Base-by-base conservation (phyloP, 2,888 invertebrate species). In the Argyra leucocephala region DNA sequence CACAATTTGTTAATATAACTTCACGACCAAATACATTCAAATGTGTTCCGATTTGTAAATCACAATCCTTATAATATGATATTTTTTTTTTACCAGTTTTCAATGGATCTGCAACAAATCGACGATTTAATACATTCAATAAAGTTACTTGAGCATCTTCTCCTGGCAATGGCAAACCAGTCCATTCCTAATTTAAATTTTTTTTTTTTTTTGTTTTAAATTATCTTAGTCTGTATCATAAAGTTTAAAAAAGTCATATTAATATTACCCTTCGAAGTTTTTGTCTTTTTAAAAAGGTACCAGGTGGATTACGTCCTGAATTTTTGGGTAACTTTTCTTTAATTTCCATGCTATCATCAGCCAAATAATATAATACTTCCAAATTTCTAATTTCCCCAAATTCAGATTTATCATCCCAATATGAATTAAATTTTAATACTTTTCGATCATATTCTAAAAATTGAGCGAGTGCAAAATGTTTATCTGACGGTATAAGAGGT, bases 321-420 rank as follows among this genome's bases (percentile, higher is more conserved):
- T 88, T 88, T 0, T 84, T 80, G 0, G 84, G 81, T 63, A 86
- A 76, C 59, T 83, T 83, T 79, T 95, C 94, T 71, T 89, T 88
- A 7, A 96, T 88, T 77, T 95, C 93, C 12, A 96, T 88, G 0
- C 93, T 93, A 72, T 93, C 91, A 73, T 96, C 94, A 0, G 90
- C 87, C 62, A 96, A 81, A 79, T 89, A 94, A 75, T 91, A 96
- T 73, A 89, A 87, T 18, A 96, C 81, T 74, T 92, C 88, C 67
- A 96, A 79, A 71, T 87, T 82, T 69, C 93, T 89, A 24, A 92
- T 78, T 66, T 87, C 86, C 0, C 95, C 95, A 74, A 87, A 88
- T 74, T 88, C 85, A 1, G 85, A 86, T 1, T 88, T 84, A 75
- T 96, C 94, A 74, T 96, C 93, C 95, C 95, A 96, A 75, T 90